These are phyloP conservation scores for Cyanistes caeruleus DNA, from an alignment of 2,113 vertebrate genomes.

Conservation along the genomic window DNA sequence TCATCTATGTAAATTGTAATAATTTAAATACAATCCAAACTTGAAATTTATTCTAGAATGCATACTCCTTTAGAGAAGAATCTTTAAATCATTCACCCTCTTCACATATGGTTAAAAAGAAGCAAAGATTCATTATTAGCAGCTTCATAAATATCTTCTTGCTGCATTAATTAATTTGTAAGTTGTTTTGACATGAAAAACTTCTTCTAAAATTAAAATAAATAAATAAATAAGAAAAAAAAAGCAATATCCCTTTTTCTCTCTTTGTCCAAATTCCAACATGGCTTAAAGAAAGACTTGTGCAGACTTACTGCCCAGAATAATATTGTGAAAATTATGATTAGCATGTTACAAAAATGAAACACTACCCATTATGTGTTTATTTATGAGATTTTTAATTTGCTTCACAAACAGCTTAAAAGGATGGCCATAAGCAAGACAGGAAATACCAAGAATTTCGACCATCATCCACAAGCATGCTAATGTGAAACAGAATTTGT, in stretches of 20 bases:
- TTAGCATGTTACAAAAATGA: not conserved
- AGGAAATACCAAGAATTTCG: slow-evolving; percentile 29
- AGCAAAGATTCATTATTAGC: not conserved
- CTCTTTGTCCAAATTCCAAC: not conserved
- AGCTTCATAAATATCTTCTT: not conserved
- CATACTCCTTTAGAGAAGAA: not conserved
- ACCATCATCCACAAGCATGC: not conserved
- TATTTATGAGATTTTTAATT: not conserved
- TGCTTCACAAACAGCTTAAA: not conserved
- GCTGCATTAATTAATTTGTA: not conserved
- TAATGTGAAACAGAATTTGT: slow-evolving; percentile 50
- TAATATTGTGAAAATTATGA: not conserved
- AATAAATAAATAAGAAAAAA: too few species aligned
- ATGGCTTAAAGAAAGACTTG: not conserved
- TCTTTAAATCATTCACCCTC: not conserved
- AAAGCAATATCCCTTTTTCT: not conserved
- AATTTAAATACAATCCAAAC: not conserved
- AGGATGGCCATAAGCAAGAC: slow-evolving; percentile 3
- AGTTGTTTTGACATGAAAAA: not conserved
- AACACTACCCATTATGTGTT: not conserved
- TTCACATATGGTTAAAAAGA: not conserved
- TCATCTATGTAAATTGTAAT: not conserved
- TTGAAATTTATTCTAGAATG: not conserved
- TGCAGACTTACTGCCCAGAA: not conserved
- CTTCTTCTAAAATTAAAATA: not conserved